Base-by-base conservation (phyloP, 2,888 invertebrate species). In the Cryptocheilus praepositus region DNA sequence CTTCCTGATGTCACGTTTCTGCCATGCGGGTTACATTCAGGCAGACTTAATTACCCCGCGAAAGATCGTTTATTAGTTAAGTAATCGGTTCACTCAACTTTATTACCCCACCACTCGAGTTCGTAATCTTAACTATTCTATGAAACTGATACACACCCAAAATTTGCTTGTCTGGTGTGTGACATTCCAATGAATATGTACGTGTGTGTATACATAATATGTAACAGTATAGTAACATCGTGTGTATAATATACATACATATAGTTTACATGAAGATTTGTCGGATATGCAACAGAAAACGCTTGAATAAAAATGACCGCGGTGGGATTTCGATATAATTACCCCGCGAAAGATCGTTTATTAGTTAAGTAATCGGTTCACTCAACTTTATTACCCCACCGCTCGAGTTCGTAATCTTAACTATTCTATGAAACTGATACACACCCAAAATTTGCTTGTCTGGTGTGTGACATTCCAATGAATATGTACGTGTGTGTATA, bases 1-100 rank as follows among this genome's bases (percentile, higher is more conserved):
- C 77, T 75, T 83, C 70, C 77, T 79, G 77, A 77, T 81, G 81
- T 84, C 83, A 77, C 74, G 74, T 68, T 53, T 36, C 21, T 19
- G 64, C 13, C 64, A 18, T 36, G 44, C 19, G 53, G 64, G 56
- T 54, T 21, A 19, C 15, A 0, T 45, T 16, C 22, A 62, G 55
- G 58, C 52, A 45, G 28, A 54, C 60, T 59, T 67, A 73, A 73
- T 74, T 74, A 70, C 61, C 61, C 62, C 49, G 43, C 43, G 18
- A 22, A 13, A 19, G 18, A 58, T 57, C 63, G 36, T 60, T 60
- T 73, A 54, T 67, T 67, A 58, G 67, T 60, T 72, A 67, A 70
- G 52, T 51, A 46, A 59, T 63, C 15, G 36, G 18, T 16, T 51
- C 56, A 8, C 5, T 2, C 11, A 16, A 49, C 11, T 62, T 5